Evolutionary conservation across 2,113 vertebrate species (phyloP).

Genomic region (Leucopsar rothschildi): DNA sequence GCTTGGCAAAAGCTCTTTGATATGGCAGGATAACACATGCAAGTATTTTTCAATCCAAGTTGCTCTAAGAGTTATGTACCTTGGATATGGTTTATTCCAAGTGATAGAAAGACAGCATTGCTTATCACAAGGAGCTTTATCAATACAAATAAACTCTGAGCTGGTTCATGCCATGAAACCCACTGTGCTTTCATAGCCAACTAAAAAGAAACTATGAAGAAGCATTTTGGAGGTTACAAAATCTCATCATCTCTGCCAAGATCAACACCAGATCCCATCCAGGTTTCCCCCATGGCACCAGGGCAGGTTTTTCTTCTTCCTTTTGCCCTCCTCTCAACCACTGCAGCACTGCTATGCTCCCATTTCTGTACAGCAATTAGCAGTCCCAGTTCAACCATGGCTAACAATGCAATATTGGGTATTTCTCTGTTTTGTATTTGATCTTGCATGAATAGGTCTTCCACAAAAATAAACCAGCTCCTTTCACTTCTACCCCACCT

Average conservation of each 20-base stretch:
- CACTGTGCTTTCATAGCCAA: background rate
- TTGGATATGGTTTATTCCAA: background rate
- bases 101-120: accelerated
- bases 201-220: background rate
- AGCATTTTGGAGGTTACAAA: background rate
- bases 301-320: background rate
- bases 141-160: background rate
- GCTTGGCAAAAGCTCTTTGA: background rate
- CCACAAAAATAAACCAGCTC: background rate
- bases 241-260: background rate
- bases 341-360: accelerated
- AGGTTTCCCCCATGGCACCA: background rate
- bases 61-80: background rate
- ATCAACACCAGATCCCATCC: background rate
- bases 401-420: background rate
- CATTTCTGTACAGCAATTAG: background rate
- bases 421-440: background rate
- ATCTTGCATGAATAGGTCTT: background rate
- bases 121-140: background rate
- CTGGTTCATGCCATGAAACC: accelerated
- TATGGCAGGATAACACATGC: accelerated
- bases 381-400: background rate
- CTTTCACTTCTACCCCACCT: background rate
- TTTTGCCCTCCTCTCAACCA: background rate
- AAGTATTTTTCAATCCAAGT: background rate